Evolutionary conservation across 2,888 invertebrate species (phyloP), one percentile per base, ranked within the genome.

Genomic region (Cheilosia variabilis): DNA sequence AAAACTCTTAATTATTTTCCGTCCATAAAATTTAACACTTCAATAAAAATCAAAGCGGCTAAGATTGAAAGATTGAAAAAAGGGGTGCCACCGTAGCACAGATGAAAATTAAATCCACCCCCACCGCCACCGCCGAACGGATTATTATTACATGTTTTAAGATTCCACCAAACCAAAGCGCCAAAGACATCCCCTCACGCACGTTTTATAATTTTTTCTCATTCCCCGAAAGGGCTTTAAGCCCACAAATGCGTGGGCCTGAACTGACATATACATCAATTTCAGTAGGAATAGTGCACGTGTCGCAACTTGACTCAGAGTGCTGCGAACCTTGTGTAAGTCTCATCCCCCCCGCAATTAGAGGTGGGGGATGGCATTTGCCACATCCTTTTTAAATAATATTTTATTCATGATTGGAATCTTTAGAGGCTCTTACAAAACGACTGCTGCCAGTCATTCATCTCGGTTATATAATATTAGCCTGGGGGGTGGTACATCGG

Each of bases 1-100:
- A 87, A 87, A 87, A 87, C 76, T 87, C 87, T 87, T 87, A 87
- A 87, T 87, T 87, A 82, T 78, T 87, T 87, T 87, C 87, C 78
- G 82, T 87, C 87, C 81, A 87, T 87, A 87, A 87, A 87, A 82
- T 78, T 87, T 87, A 82, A 81, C 87, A 87, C 87, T 87, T 87
- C 77, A 87, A 82, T 87, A 82, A 82, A 81, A 82, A 81, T 87
- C 87, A 77, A 53, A 77, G 72, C 84, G 65, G 63, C 79, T 65
- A 65, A 66, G 53, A 79, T 69, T 50, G 27, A 13, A 22, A 60
- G 22, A 55, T 41, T 60, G 34, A 2, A 50, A 17, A 80, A 71
- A 69, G 69, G 76, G 76, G 66, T 81, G 66, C 45, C 76, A 63
- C 60, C 58, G 27, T 34, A 55, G 68, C 69, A 60, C 41, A 55